A percentile compares a stretch with the other conserved stretches of the same genome.
Conservation (phyloP, 2,113 vertebrate genomes). For the Bungarus multicinctus region DNA sequence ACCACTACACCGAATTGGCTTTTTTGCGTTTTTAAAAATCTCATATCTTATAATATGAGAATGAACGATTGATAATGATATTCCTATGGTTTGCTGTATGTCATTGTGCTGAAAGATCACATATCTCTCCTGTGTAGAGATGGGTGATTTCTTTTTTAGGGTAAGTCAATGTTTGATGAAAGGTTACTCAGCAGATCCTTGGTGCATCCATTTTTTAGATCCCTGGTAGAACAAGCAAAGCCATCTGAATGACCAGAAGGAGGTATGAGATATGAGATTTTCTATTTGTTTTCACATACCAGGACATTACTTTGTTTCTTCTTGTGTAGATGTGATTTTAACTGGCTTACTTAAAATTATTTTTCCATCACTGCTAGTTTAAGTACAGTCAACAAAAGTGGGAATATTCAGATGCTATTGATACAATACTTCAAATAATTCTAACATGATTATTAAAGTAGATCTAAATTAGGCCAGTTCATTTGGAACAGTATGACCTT, state of each 20-base stretch:
- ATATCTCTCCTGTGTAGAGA: background rate
- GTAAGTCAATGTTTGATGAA: background rate
- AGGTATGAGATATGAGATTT: background rate
- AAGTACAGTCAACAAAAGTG: background rate
- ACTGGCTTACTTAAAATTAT: background rate
- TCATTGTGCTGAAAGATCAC: background rate
- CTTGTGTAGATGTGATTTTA: background rate
- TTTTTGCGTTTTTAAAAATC: background rate
- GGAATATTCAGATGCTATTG: background rate
- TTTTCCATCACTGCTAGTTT: background rate
- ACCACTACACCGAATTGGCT: background rate
- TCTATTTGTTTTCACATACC: background rate
- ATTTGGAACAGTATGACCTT: background rate
- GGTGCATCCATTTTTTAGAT: background rate
- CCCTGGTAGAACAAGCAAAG: background rate
- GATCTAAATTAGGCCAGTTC: background rate
- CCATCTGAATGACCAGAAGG: background rate
- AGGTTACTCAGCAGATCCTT: background rate
- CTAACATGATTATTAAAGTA: background rate
- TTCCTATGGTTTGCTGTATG: background rate
- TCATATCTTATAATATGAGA: background rate
- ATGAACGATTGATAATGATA: background rate
- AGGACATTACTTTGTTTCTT: background rate
- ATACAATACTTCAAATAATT: background rate
- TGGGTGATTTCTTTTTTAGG: background rate